These are phyloP conservation scores for Numenius phaeopus DNA, from an alignment of 2,797 vertebrate genomes.

Conservation along the genomic window DNA sequence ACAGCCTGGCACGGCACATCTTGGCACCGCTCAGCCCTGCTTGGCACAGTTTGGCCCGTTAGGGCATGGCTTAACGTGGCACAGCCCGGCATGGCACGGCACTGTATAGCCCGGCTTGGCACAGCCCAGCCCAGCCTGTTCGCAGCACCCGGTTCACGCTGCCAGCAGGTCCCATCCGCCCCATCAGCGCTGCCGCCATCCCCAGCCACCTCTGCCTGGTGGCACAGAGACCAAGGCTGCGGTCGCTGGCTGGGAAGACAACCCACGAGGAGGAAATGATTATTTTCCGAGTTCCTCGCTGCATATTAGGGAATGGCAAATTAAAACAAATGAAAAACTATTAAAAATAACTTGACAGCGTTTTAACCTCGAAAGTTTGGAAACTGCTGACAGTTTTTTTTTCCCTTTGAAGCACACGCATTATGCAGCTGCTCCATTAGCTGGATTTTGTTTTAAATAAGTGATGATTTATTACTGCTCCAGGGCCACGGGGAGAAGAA, in stretches of 20 bases:
- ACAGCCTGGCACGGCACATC: neutral
- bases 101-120: neutral
- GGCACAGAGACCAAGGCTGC: neutral
- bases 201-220: neutral
- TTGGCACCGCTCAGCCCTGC: neutral
- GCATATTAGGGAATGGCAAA: neutral
- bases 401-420: neutral
- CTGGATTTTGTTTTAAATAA: constrained; percentile 1
- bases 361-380: neutral
- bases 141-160: fast-evolving
- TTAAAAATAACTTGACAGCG: neutral
- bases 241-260: too few relatives aligned
- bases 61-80: neutral
- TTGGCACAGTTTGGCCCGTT: neutral
- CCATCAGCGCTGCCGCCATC: fast-evolving
- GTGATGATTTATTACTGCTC: constrained; percentile 3
- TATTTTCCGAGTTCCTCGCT: neutral
- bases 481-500: neutral
- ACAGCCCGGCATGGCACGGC: too few relatives aligned
- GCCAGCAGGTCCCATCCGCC: fast-evolving
- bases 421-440: constrained; percentile 20
- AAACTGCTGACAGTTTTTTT: neutral
- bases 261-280: fast-evolving
- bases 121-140: fast-evolving
- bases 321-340: neutral